Base-by-base conservation (phyloP, 2,888 invertebrate species). In the Drosophila infuscata region DNA sequence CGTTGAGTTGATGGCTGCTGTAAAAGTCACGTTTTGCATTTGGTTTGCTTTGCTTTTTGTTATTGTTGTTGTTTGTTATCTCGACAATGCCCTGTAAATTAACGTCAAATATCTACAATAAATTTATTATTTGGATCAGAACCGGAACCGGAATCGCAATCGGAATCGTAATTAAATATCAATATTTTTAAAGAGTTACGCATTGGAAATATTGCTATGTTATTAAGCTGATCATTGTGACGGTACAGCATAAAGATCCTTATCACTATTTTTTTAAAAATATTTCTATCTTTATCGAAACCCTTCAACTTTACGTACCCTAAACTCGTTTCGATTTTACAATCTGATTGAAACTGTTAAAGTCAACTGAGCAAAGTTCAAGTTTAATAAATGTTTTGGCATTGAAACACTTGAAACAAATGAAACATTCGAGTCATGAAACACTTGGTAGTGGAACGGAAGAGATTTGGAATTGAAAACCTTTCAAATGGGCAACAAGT, bases 1-100 rank as follows among this genome's bases (percentile, higher is more conserved):
- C 29, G 59, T 48, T 70, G 60, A 83, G 83, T 83, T 78, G 89
- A 82, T 85, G 76, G 70, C 58, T 64, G 67, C 29, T 41, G 63
- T 36, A 51, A 76, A 74, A 89, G 85, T 89, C 85, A 85, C 85
- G 84, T 84, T 84, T 88, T 56, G 52, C 52, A 46, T 64, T 70
- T 75, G 17, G 33, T 17, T 61, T 43, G 33, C 4, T 52, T 54
- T 56, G 29, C 5, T 53, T 48, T 2, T 15, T 53, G 20, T 41
- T 41, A 1, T 20, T 20, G 3, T 46, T 12, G 46, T 46, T 46
- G 25, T 25, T 46, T 15, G 15, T 46, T 46, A 46, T 25, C 46
- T 20, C 12, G 46, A 25, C 46, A 46, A 46, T 46, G 46, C 15
- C 25, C 46, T 12, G 46, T 25, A 25, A 12, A 46, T 25, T 12